Conservation (phyloP, 2,113 vertebrate species). For the Rallus limicola region DNA sequence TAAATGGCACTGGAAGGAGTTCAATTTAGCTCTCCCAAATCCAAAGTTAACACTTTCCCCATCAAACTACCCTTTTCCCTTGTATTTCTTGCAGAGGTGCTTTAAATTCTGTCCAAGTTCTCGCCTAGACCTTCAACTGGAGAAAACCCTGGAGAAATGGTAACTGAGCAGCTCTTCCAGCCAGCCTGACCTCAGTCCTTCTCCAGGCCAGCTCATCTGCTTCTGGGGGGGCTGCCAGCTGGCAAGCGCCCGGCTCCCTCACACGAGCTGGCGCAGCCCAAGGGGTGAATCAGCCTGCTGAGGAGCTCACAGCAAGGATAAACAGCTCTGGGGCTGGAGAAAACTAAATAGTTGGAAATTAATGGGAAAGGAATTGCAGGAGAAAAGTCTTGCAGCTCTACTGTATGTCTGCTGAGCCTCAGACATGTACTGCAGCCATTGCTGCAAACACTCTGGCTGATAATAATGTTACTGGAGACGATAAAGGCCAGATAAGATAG, state of each 20-base stretch:
- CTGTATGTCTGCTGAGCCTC: background rate
- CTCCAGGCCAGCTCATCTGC: slow-evolving; percentile 26
- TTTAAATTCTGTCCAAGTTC: slow-evolving; percentile 1
- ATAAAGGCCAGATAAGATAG: background rate
- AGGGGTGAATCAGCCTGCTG: slow-evolving; percentile 26
- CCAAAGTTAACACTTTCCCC: background rate
- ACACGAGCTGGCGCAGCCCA: slow-evolving; percentile 38
- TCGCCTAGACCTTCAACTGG: background rate
- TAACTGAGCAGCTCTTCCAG: background rate
- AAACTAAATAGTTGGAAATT: background rate
- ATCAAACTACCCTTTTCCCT: background rate
- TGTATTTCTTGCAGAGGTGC: background rate
- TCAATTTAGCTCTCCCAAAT: background rate
- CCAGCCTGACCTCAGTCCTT: slow-evolving; percentile 24
- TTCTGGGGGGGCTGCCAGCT: slow-evolving; percentile 48
- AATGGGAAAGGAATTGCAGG: slow-evolving; percentile 33
- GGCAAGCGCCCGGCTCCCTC: background rate
- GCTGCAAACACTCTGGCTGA: background rate
- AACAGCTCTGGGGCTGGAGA: slow-evolving; percentile 47
- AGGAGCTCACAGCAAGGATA: slow-evolving; percentile 40
- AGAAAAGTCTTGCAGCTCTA: background rate
- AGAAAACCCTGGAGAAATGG: slow-evolving; percentile 9
- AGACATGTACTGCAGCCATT: background rate
- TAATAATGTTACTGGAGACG: background rate
- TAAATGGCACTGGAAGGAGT: background rate